Conservation (phyloP, 2,113 vertebrate genomes). For the Microcebus murinus region DNA sequence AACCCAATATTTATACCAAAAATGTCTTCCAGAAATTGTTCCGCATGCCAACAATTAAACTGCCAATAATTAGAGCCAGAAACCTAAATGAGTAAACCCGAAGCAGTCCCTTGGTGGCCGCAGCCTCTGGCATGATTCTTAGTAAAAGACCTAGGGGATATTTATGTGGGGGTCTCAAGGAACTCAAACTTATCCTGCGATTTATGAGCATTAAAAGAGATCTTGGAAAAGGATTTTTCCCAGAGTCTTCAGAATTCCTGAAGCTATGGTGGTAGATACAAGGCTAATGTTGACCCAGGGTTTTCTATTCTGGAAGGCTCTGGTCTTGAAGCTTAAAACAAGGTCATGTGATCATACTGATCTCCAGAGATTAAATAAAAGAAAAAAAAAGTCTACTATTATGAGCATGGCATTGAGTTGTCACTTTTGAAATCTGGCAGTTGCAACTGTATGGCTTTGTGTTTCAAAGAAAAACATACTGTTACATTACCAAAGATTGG, state of each 20-base stretch:
- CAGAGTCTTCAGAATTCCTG: background rate
- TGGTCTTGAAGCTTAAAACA: background rate
- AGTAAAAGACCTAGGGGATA: background rate
- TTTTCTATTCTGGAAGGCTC: background rate
- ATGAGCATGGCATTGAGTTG: background rate
- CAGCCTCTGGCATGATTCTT: background rate
- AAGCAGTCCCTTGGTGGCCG: background rate
- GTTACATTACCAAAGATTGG: background rate
- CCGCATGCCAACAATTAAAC: background rate
- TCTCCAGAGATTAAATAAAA: background rate
- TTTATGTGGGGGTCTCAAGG: background rate
- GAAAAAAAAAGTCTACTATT: background rate
- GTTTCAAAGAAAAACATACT: background rate
- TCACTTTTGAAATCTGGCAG: background rate
- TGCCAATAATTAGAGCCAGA: background rate
- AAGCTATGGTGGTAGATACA: background rate
- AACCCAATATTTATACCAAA: background rate
- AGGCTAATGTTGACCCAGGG: background rate
- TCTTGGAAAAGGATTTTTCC: background rate
- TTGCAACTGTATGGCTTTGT: background rate
- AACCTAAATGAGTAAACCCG: background rate
- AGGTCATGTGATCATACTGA: background rate
- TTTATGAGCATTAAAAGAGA: background rate
- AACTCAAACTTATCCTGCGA: background rate
- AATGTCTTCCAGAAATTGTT: background rate